These are phyloP conservation scores for Lumbricus terrestris DNA, from an alignment of 2,888 invertebrate species.

Conservation along the genomic window DNA sequence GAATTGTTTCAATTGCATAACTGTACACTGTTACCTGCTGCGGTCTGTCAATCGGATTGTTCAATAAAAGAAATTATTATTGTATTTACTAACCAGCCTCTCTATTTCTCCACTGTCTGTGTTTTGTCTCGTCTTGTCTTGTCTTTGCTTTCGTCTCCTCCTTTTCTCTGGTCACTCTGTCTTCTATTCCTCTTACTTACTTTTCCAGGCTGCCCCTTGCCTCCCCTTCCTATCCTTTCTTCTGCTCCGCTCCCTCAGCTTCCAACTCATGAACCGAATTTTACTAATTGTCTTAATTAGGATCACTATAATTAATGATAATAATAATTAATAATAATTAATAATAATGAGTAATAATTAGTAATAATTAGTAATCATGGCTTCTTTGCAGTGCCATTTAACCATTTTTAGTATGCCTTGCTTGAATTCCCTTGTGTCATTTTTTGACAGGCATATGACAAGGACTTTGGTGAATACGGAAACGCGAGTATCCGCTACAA, in stretches of 20 bases:
- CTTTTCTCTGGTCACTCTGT: neutral
- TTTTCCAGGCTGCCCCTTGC: neutral
- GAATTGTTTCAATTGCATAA: no score
- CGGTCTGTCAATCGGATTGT: no score
- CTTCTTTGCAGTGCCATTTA: neutral
- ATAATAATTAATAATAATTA: no score
- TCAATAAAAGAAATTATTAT: no score
- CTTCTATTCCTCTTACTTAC: neutral
- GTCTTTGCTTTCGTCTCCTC: neutral
- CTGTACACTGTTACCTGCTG: no score
- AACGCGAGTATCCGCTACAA: constrained; percentile 27
- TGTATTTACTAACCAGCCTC: no score
- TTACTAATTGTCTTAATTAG: neutral
- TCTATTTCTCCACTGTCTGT: neutral
- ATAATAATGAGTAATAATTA: no score
- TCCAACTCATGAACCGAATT: neutral
- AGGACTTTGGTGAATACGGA: constrained; percentile 24
- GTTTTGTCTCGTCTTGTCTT: neutral
- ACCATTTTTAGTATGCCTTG: neutral
- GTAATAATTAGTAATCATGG: no score
- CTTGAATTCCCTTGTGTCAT: neutral
- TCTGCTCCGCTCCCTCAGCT: neutral
- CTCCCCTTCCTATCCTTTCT: neutral
- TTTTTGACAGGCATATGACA: constrained; percentile 25
- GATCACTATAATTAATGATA: no score